phyloP scores from a whole-genome alignment of 1,140 invertebrate species.

The Drosophila erecta region DNA sequence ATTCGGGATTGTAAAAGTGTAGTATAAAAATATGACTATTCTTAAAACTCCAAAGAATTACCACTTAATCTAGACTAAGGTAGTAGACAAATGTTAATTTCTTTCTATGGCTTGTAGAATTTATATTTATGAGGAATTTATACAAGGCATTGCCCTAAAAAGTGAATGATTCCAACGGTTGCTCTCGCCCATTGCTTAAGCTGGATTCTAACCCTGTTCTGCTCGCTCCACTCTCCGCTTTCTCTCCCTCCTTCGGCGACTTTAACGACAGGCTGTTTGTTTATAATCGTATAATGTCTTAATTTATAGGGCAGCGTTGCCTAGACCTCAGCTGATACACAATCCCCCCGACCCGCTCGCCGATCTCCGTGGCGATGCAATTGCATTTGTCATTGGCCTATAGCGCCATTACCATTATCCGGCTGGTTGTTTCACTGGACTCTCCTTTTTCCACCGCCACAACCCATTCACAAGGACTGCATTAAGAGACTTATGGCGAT shows the following conservation, averaged over 20 bases:
- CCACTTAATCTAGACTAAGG: too few relatives aligned
- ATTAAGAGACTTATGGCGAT: background rate
- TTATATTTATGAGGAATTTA: too few relatives aligned
- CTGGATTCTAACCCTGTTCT: slow-evolving; percentile 25
- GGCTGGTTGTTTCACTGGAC: slow-evolving; percentile 24
- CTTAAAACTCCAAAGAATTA: too few relatives aligned
- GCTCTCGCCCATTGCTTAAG: slow-evolving; percentile 9
- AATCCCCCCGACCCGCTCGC: background rate
- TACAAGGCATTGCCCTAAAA: too few relatives aligned
- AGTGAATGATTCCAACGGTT: slow-evolving; percentile 7
- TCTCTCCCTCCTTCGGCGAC: slow-evolving; percentile 45
- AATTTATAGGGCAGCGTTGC: slow-evolving; percentile 78
- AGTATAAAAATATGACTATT: too few relatives aligned
- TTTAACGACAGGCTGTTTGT: slow-evolving; percentile 82
- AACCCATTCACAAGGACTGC: slow-evolving; percentile 12
- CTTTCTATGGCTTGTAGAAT: too few relatives aligned
- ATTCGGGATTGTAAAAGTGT: too few relatives aligned
- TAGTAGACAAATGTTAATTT: too few relatives aligned
- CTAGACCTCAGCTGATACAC: slow-evolving; percentile 30
- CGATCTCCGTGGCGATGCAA: slow-evolving; percentile 54
- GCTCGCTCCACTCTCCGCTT: slow-evolving; percentile 5
- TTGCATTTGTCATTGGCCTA: slow-evolving; percentile 81
- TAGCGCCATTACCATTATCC: slow-evolving; percentile 76
- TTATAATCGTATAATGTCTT: slow-evolving; percentile 84
- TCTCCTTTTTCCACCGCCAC: slow-evolving; percentile 3